phyloP scores from a whole-genome alignment of 2,797 vertebrate species.

The Catamblyrhynchus diadema region DNA sequence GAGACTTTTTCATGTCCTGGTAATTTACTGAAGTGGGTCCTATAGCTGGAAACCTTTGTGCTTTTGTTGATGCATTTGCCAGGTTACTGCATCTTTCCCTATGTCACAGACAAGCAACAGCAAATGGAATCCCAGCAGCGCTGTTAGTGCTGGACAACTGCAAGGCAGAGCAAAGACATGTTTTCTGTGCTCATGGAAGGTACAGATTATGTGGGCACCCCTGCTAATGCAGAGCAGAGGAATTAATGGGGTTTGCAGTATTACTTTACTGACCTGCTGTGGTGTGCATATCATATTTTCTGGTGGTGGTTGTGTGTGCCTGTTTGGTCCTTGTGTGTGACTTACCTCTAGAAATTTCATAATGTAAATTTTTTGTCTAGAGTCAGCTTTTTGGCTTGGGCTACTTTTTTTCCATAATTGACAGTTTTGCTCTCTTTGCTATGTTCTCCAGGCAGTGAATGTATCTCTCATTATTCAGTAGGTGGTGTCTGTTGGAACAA shows the following conservation, averaged over 20 bases:
- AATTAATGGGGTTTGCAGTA: not conserved
- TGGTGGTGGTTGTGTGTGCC: not conserved
- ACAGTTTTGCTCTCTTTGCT: not conserved
- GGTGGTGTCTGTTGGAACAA: not conserved
- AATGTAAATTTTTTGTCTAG: not conserved
- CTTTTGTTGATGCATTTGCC: accelerated
- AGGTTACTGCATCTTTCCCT: not conserved
- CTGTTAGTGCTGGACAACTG: not conserved
- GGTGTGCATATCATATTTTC: not conserved
- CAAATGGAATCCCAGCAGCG: accelerated
- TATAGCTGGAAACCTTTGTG: not conserved
- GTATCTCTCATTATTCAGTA: not conserved
- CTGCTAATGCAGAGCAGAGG: not conserved
- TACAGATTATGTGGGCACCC: not conserved
- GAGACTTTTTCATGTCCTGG: accelerated
- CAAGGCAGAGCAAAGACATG: not conserved
- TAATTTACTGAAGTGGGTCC: not conserved
- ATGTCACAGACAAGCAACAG: accelerated
- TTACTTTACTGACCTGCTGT: not conserved
- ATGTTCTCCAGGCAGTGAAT: not conserved
- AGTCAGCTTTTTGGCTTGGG: not conserved
- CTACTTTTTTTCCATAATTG: not conserved
- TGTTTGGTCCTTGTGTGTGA: not conserved
- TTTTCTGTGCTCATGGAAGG: not conserved
- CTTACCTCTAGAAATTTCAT: not conserved